A percentile compares a stretch with the other conserved stretches of the same genome.
phyloP scores from a whole-genome alignment of 2,888 invertebrate species.

The Caenorhabditis sp. region DNA sequence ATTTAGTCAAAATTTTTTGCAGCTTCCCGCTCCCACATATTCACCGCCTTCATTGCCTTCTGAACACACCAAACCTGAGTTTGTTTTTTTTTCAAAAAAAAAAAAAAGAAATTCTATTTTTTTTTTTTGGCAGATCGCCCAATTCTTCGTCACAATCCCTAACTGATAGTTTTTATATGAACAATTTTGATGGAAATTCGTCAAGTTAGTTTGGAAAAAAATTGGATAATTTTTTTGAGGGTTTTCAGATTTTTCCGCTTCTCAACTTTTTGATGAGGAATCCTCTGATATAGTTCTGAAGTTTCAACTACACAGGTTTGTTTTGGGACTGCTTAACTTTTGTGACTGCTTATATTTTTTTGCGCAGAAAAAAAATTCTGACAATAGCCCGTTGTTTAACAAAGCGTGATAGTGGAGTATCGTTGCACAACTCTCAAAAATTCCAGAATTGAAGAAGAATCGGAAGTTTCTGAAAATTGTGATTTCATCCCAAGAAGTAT shows the following conservation, averaged over 20 bases:
- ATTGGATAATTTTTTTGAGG: not conserved
- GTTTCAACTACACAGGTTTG: conserved; percentile 44
- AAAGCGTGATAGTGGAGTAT: no score
- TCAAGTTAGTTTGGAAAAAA: conserved; percentile 30
- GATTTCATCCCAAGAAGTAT: conserved; percentile 48
- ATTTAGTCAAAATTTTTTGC: conserved; percentile 14
- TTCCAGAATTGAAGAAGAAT: conserved; percentile 55
- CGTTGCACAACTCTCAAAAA: no score
- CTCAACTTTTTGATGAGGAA: conserved; percentile 41
- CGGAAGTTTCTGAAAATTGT: conserved; percentile 40
- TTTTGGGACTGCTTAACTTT: no score
- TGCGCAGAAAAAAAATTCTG: no score
- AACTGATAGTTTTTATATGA: conserved; percentile 61
- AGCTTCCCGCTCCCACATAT: conserved; percentile 53
- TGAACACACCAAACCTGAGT: conserved; percentile 30
- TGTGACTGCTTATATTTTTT: conserved; percentile 7
- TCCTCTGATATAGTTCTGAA: conserved; percentile 42
- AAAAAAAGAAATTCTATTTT: not conserved
- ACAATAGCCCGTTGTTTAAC: no score
- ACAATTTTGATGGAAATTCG: conserved; percentile 50
- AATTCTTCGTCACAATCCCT: conserved; percentile 53
- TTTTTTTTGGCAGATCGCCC: conserved; percentile 10
- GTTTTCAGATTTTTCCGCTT: conserved; percentile 17
- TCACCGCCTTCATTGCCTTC: conserved; percentile 52
- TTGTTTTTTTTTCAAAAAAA: conserved; percentile 14